Evolutionary conservation across 2,113 vertebrate genomes (phyloP), one percentile per base, ranked within the genome.

Genomic region (Misgurnus anguillicaudatus): DNA sequence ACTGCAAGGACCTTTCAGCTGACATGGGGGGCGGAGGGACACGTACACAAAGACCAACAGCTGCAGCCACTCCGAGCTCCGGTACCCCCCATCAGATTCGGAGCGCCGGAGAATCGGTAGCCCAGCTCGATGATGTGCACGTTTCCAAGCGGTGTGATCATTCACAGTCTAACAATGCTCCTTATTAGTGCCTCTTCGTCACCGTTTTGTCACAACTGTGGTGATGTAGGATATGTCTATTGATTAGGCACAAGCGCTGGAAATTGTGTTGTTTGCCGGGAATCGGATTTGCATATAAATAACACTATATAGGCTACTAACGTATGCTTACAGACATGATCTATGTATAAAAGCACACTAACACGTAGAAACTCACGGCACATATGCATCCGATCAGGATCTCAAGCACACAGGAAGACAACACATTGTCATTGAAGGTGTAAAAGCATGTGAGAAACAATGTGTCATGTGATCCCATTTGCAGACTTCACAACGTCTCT

Each of bases 1-100:
- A 80, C 88, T 87, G 86, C 8, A 71, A 88, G 87, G 89, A 90
- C 90, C 89, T 87, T 88, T 88, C 86, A 88, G 82, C 83, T 81
- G 72, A 68, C 64, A 57, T 70, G 24, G 71, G 47, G 76, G 73
- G 79, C 82, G 81, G 81, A 80, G 84, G 75, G 75, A 78, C 70
- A 53, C 45, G 75, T 84, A 86, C 81, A 92, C 89, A 93, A 92
- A 92, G 87, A 85, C 84, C 89, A 89, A 88, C 91, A 93, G 91
- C 92, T 93, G 92, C 90, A 93, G 85, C 84, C 89, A 91, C 91
- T 93, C 90, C 86, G 88, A 84, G 77, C 64, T 79, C 73, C 55
- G 77, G 70, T 51, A 68, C 74, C 78, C 75, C 81, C 75, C 42
- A 75, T 77, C 78, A 75, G 57, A 78, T 57, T 76, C 51, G n/a